Percentiles rank a stretch among this genome's conserved stretches.
Evolutionary conservation across 2,113 vertebrate species (phyloP).

Genomic region (Chionomys nivalis): DNA sequence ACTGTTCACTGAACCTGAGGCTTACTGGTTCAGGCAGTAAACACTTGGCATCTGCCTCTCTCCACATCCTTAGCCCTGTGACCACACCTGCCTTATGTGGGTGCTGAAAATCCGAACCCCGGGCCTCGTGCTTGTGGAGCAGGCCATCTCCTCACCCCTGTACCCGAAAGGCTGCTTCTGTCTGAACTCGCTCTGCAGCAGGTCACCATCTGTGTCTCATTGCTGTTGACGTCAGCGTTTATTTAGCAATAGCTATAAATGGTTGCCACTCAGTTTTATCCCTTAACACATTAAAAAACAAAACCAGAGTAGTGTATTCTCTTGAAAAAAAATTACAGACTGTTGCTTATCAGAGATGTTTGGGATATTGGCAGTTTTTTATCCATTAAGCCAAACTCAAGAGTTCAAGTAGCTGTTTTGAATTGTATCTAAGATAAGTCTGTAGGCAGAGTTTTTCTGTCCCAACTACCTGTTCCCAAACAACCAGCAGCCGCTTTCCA

Average conservation of each 20-base stretch:
- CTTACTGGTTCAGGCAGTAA: not conserved
- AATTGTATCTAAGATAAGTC: not conserved
- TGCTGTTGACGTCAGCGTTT: not conserved
- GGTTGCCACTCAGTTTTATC: conserved; percentile 11
- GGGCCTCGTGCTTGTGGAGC: not conserved
- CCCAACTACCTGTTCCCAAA: too few relatives aligned
- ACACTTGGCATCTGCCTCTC: not conserved
- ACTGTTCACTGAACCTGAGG: not conserved
- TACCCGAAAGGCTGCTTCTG: not conserved
- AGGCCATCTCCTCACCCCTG: not conserved
- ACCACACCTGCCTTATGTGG: not conserved
- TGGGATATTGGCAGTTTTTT: not conserved
- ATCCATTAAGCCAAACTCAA: not conserved
- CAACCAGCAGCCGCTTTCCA: too few relatives aligned
- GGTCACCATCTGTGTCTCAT: not conserved
- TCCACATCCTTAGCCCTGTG: not conserved
- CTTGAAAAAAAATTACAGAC: not conserved
- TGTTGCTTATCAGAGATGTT: not conserved
- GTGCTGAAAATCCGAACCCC: not conserved
- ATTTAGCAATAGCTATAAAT: not conserved
- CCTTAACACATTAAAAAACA: not conserved
- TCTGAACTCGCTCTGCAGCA: not conserved
- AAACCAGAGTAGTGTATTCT: not conserved
- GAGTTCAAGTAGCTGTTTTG: not conserved
- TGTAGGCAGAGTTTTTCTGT: too few relatives aligned